A percentile compares a stretch with the other conserved stretches of the same genome.
phyloP scores from a whole-genome alignment of 2,888 invertebrate genomes.

The Serrognathus titanus region DNA sequence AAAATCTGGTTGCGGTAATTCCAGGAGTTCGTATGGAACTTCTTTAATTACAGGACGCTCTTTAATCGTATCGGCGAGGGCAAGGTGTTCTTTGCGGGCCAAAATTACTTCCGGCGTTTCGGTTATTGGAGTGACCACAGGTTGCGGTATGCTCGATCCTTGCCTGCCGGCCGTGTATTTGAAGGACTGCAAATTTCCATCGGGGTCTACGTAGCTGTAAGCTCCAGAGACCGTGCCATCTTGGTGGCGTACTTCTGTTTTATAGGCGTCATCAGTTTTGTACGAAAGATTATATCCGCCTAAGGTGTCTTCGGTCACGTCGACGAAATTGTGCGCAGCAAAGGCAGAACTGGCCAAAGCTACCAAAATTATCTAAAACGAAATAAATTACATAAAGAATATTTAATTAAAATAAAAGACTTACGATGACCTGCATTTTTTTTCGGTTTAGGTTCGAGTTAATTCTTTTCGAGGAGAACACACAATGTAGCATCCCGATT shows the following conservation, averaged over 20 bases:
- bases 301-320: conserved; percentile 27
- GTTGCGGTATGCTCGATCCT: conserved; percentile 14
- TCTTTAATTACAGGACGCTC: conserved; percentile 14
- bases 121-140: conserved; percentile 14
- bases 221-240: conserved; percentile 27
- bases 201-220: conserved; percentile 27
- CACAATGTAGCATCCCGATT: too few relatives aligned
- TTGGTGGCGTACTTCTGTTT: conserved; percentile 23
- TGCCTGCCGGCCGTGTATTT: conserved; percentile 24
- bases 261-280: conserved; percentile 22
- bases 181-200: conserved; percentile 24
- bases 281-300: conserved; percentile 29
- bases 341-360: conserved; percentile 12
- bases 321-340: conserved; percentile 14
- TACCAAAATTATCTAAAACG: conserved; percentile 9
- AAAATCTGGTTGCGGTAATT: neutral
- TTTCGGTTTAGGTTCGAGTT: neutral
- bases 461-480: too few relatives aligned
- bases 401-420: neutral
- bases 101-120: conserved; percentile 34
- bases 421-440: neutral
- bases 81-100: conserved; percentile 28
- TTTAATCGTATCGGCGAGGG: conserved; percentile 9
- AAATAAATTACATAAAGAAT: too few relatives aligned
- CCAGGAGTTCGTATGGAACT: conserved; percentile 8